Base-by-base conservation (phyloP, 2,888 invertebrate species). In the Chouioia cunea region DNA sequence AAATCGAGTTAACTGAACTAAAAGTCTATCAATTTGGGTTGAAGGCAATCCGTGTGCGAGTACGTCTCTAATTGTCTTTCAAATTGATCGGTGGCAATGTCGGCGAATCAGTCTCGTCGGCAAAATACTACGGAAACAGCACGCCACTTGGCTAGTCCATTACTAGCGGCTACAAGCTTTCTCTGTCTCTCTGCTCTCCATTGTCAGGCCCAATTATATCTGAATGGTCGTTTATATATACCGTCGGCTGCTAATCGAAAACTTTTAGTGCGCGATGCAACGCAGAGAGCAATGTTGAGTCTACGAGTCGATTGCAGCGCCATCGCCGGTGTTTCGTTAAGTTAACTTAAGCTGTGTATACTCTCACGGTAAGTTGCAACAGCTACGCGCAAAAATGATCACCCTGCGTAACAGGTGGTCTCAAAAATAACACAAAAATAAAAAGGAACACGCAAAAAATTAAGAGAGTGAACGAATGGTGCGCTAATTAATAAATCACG, bases 311-410 rank as follows among this genome's bases (percentile, higher is more conserved):
- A n/a, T 44, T 36, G 23, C 67, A 68, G 70, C 73, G 73, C 73
- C 73, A 73, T 73, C 73, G 10, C 0, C 58, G 70, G 70, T 46
- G 12, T 20, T 12, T 0, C 18, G 20, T 14, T 16, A 52, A 73
- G 64, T 62, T 58, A 72, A 12, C 16, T n/a, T 0, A 15, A 59
- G 52, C 53, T 16, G 50, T 15, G 23, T 53, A 3, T 36, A 53
- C 73, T 73, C 70, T 16, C 53, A 70, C n/a, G 73, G 70, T 73
- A 70, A 70, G 53, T 71, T 36, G 36, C 36, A 36, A 12, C 36
- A 6, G 6, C 6, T 10, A 10, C 43, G n/a, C 36, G 27, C 14
- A 50, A 6, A 8, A 48, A 18, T 47, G 12, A 63, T 36, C 36
- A 12, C 36, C 36, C 10, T 12, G 10, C 36, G 36, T 36, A 36